Base-by-base conservation (phyloP, 2,113 vertebrate species). In the Chauna torquata region DNA sequence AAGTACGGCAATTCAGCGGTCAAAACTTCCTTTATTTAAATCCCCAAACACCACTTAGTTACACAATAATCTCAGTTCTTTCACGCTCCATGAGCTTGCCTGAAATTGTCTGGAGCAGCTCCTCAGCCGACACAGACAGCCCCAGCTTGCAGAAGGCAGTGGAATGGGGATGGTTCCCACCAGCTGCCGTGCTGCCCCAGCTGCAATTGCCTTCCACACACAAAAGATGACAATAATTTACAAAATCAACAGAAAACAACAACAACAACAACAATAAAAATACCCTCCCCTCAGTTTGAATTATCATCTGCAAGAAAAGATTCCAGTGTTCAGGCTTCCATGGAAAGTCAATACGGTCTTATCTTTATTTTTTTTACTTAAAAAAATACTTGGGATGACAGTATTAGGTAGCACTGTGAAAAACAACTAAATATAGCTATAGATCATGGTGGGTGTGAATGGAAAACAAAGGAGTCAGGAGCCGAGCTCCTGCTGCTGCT, bases 351-450 rank as follows among this genome's bases (percentile, higher is more conserved):
- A 84, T 95, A 79, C 2, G 5, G 92, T 89, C 95, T 98, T 97
- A 96, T 97, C 96, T 98, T 74, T 96, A 70, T 88, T 87, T 65
- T 95, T 97, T 97, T 93, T 92, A 92, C 88, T 97, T 57, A 52
- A 95, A 93, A 57, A 91, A 95, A 71, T 24, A 94, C 96, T 95
- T 95, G 95, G 70, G 93, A 96, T 95, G 88, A 96, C 95, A 85
- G 91, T 90, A 95, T 96, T 97, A 97, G 96, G 97, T 97, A 96
- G 88, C 75, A 91, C 79, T 88, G 91, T 97, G 94, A 97, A 98
- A 98, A 98, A 98, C 97, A 98, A 96, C 98, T 98, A 98, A 98
- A 98, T 98, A 98, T 98, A 98, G 98, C 92, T 59, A 57, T 85
- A 95, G 96, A 97, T 97, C 96, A 96, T 95, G 90, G 96, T 98